These are phyloP conservation scores for Corbicula japonica DNA, from an alignment of 2,888 invertebrate species.

Conservation along the genomic window DNA sequence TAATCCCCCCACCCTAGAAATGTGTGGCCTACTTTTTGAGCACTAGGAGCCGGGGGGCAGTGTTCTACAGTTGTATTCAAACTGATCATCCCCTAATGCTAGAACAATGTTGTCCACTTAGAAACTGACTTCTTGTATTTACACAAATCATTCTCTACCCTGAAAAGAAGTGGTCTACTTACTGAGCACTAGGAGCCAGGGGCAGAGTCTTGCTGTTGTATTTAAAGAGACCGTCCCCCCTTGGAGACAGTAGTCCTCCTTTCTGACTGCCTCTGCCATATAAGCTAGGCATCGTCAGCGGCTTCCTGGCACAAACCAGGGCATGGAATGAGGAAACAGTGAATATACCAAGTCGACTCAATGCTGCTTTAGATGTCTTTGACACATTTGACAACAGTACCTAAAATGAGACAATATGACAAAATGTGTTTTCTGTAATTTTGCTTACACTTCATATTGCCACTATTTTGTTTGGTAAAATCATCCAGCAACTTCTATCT, in stretches of 20 bases:
- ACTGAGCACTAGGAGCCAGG: constrained; percentile 54
- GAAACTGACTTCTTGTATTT: too few species aligned
- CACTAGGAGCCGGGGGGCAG: too few species aligned
- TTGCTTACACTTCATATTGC: too few species aligned
- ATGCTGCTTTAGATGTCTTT: constrained; percentile 96
- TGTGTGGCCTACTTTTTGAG: too few species aligned
- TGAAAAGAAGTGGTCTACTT: constrained; percentile 49
- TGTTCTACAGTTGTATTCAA: too few species aligned
- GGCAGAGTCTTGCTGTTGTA: constrained; percentile 57
- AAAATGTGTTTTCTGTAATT: too few species aligned
- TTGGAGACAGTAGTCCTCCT: constrained; percentile 78
- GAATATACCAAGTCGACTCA: constrained; percentile 98
- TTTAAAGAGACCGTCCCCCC: constrained; percentile 72
- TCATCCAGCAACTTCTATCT: too few species aligned
- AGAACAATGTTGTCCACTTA: too few species aligned
- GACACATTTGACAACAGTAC: constrained; percentile 98
- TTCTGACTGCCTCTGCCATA: constrained; percentile 78
- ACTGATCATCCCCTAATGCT: too few species aligned
- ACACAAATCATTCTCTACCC: too few species aligned
- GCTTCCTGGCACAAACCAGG: constrained; percentile 98
- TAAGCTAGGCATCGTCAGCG: constrained; percentile 86
- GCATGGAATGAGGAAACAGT: constrained; percentile 99
- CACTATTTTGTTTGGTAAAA: too few species aligned
- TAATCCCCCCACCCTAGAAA: too few species aligned
- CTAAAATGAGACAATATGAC: constrained; percentile 89